These are phyloP conservation scores for Polypterus bichir DNA, from an alignment of 2,113 vertebrate species.

Conservation along the genomic window DNA sequence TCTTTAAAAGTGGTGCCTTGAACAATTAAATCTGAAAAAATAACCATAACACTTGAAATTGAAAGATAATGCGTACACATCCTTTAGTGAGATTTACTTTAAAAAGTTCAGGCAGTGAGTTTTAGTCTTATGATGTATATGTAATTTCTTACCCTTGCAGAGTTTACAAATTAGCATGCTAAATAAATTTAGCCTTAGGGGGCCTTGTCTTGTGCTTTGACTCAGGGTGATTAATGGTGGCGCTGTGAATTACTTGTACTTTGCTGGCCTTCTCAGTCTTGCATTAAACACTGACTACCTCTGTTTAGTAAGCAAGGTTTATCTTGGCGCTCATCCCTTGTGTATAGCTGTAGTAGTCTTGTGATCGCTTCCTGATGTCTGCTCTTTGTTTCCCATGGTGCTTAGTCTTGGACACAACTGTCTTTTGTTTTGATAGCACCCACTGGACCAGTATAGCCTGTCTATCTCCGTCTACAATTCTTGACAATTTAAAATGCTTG, in stretches of 20 bases:
- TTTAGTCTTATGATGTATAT: too few species aligned
- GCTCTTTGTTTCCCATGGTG: slow-evolving; percentile 23
- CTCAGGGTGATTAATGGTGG: slow-evolving; percentile 39
- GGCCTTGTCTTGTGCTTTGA: slow-evolving; percentile 39
- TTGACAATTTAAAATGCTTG: background rate
- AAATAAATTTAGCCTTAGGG: slow-evolving; percentile 18
- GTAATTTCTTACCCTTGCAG: too few species aligned
- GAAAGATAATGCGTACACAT: too few species aligned
- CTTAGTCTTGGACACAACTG: slow-evolving; percentile 22
- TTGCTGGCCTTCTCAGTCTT: slow-evolving; percentile 28
- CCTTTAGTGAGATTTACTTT: too few species aligned
- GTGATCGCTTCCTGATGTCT: slow-evolving; percentile 24
- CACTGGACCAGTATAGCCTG: slow-evolving; percentile 2
- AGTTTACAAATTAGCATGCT: background rate
- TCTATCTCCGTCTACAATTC: too few species aligned
- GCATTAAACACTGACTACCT: slow-evolving; percentile 33
- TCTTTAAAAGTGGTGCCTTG: too few species aligned
- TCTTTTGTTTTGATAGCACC: slow-evolving; percentile 21
- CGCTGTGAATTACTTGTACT: slow-evolving; percentile 47
- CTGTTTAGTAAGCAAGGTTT: slow-evolving; percentile 22
- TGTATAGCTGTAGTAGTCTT: slow-evolving; percentile 21
- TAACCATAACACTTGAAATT: too few species aligned
- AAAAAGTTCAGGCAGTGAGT: too few species aligned
- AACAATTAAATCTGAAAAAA: too few species aligned
- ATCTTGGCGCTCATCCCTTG: slow-evolving; percentile 3